Evolutionary conservation across 2,888 invertebrate genomes (phyloP), one percentile per base, ranked within the genome.

Genomic region (Pristionchus arcanus): DNA sequence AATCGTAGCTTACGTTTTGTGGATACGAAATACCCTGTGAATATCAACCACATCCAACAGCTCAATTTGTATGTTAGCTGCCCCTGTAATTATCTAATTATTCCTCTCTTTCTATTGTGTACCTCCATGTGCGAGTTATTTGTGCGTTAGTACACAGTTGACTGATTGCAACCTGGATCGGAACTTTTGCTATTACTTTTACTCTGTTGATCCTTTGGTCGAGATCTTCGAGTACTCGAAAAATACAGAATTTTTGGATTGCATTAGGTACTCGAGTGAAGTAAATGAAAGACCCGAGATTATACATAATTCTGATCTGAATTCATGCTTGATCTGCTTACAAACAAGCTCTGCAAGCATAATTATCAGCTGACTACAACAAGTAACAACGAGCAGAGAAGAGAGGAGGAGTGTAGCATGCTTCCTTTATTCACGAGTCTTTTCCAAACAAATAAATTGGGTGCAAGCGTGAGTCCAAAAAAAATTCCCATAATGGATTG

Each of bases 61-160:
- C 42, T 77, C 77, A 77, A 77, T 42, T 77, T 77, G 49, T 49
- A 25, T 19, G 77, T 71, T 71, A 34, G 31, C 28, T 71, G 71
- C 9, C 49, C 25, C 77, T 77, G 49, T 34, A 81, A 81, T 81
- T 81, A 81, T 81, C 81, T 81, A 31, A 81, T 81, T 81, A 81
- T 53, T 49, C 49, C 81, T 42, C 37, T n/a, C 81, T 11, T 81
- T 81, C 81, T 81, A 53, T 81, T 81, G 81, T 81, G 81, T 81
- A 49, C 28, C n/a, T 28, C 81, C 77, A 4, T 34, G 77, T 77
- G 77, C 15, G 49, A 15, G 34, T 81, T 81, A 81, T 81, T 81
- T 81, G 81, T 81, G 81, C 25, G 53, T 81, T 81, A 81, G 49
- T 21, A 15, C 42, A 49, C 28, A 42, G 81, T 49, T 53, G n/a